Evolutionary conservation across 2,797 vertebrate species (phyloP).

Genomic region (Podarcis siculus): DNA sequence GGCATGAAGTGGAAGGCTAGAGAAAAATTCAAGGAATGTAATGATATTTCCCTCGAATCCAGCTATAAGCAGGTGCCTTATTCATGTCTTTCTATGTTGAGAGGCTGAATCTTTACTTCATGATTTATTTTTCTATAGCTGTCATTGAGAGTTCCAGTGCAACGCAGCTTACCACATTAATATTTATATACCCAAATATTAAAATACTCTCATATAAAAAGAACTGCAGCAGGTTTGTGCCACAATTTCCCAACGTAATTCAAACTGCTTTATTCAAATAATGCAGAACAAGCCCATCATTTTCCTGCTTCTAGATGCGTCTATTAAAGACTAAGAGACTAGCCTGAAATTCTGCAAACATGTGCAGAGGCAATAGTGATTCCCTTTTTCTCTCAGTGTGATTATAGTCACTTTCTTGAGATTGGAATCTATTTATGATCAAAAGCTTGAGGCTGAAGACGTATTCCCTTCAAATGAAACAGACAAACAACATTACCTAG

Average conservation of each 20-base stretch:
- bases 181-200: neutral
- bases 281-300: neutral
- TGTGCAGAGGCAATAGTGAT: neutral
- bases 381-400: neutral
- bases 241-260: neutral
- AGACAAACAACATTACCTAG: neutral
- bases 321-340: neutral
- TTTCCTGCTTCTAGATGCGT: neutral
- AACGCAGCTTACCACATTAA: neutral
- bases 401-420: neutral
- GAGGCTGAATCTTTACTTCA: neutral
- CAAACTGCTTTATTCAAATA: slow-evolving; percentile 25
- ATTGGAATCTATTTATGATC: neutral
- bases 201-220: slow-evolving; percentile 4
- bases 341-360: slow-evolving; percentile 7
- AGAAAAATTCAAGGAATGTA: neutral
- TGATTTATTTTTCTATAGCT: neutral
- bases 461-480: neutral
- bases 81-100: neutral
- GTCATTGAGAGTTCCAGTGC: neutral
- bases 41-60: neutral
- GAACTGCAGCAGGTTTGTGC: neutral
- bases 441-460: neutral
- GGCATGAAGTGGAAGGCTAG: neutral
- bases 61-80: neutral